Evolutionary conservation across 2,113 vertebrate species (phyloP).

Genomic region (Lophius piscatorius): DNA sequence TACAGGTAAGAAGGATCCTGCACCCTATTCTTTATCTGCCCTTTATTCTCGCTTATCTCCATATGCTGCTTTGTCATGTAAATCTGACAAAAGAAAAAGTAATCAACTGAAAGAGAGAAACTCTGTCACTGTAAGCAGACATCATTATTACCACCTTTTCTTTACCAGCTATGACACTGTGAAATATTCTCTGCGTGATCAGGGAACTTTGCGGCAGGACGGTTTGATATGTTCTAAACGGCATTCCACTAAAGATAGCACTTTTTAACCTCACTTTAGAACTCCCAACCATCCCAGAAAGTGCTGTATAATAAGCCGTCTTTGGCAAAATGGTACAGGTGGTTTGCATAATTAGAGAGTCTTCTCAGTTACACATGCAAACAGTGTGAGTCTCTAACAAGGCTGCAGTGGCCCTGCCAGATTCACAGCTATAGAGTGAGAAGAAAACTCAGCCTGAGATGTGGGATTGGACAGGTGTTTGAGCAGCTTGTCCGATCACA

Average conservation of each 20-base stretch:
- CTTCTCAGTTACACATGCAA: constrained; percentile 70
- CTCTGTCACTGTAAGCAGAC: constrained; percentile 45
- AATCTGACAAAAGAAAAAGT: constrained; percentile 71
- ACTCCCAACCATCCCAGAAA: constrained; percentile 41
- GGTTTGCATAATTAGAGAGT: constrained; percentile 69
- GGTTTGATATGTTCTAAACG: constrained; percentile 30
- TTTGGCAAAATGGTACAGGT: constrained; percentile 67
- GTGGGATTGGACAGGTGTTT: constrained; percentile 81
- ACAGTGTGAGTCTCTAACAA: constrained; percentile 77
- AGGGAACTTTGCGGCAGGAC: constrained; percentile 21
- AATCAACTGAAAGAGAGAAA: constrained; percentile 53
- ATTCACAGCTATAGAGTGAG: constrained; percentile 69
- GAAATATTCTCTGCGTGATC: constrained; percentile 42
- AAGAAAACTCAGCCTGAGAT: constrained; percentile 75
- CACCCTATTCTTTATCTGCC: constrained; percentile 64
- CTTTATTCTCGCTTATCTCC: constrained; percentile 69
- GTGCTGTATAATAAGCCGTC: constrained; percentile 30
- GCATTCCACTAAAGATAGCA: constrained; percentile 24
- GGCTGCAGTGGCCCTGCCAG: constrained; percentile 74
- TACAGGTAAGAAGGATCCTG: constrained; percentile 88
- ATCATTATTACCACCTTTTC: constrained; percentile 53
- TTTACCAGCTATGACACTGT: constrained; percentile 21
- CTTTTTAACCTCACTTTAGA: constrained; percentile 21
- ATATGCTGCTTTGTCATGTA: constrained; percentile 56
- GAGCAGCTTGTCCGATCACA: constrained; percentile 81